phyloP scores from a whole-genome alignment of 2,888 invertebrate species.

The Hoplodrina blanda region DNA sequence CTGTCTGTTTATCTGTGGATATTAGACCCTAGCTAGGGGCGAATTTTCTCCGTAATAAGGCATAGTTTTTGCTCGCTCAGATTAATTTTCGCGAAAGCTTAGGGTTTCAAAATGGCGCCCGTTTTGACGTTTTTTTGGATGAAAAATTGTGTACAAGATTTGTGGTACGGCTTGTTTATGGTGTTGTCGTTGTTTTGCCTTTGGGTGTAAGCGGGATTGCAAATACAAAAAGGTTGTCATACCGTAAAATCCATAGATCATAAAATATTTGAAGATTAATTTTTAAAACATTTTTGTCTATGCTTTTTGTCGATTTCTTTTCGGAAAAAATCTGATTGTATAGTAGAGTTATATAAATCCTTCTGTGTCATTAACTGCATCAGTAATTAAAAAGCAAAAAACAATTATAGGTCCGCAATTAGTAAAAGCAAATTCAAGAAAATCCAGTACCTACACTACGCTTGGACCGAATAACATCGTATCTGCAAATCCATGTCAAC shows the following conservation, averaged over 20 bases:
- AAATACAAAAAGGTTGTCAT: constrained; percentile 26
- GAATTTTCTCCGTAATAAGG: constrained; percentile 83
- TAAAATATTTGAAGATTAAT: not conserved
- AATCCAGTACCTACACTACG: constrained; percentile 19
- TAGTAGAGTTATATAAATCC: not conserved
- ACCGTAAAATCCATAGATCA: not conserved
- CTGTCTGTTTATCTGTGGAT: constrained; percentile 84
- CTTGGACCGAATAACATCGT: constrained; percentile 33
- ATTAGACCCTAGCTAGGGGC: constrained; percentile 77
- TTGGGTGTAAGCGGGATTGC: constrained; percentile 10
- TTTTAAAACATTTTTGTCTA: too few relatives aligned
- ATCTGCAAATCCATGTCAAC: constrained; percentile 61
- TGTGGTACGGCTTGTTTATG: constrained; percentile 44
- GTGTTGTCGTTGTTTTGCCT: constrained; percentile 33
- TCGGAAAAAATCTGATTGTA: not conserved
- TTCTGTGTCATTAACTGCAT: not conserved
- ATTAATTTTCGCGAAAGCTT: constrained; percentile 79
- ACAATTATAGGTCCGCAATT: not conserved
- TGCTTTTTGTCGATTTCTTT: not conserved
- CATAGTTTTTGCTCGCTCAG: constrained; percentile 81
- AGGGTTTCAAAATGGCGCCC: constrained; percentile 67
- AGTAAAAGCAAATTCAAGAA: constrained; percentile 15
- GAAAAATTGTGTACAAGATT: constrained; percentile 60
- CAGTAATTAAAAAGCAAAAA: not conserved
- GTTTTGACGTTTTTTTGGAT: constrained; percentile 67